Percentiles rank a stretch among this genome's conserved stretches.
These are phyloP conservation scores for Brenthis hecate DNA, from an alignment of 2,888 invertebrate genomes.

Conservation along the genomic window DNA sequence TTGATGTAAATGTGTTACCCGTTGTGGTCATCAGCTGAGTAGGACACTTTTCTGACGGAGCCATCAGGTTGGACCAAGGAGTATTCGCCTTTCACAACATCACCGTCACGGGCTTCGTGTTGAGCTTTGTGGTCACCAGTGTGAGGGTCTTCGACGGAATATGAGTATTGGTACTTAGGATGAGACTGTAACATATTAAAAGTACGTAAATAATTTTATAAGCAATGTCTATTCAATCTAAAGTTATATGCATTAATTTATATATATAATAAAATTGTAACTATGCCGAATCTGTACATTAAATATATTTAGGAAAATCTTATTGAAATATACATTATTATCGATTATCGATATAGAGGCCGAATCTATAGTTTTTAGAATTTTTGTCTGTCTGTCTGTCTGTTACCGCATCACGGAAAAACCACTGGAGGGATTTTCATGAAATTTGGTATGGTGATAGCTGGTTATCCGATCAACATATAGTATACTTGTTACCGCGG, in stretches of 20 bases:
- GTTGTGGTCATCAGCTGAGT: conserved; percentile 82
- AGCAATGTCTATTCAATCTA: not conserved
- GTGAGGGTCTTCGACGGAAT: conserved; percentile 83
- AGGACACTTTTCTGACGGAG: conserved; percentile 83
- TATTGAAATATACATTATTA: too few species aligned
- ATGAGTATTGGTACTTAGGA: conserved; percentile 84
- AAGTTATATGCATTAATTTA: not conserved
- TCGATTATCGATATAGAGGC: too few species aligned
- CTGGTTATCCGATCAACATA: too few species aligned
- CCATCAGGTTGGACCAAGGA: conserved; percentile 84
- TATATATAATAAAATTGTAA: too few species aligned
- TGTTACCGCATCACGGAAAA: too few species aligned
- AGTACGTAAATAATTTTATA: not conserved
- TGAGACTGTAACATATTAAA: conserved; percentile 66
- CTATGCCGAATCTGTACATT: too few species aligned
- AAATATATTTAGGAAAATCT: too few species aligned
- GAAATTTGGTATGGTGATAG: too few species aligned
- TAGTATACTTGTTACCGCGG: too few species aligned
- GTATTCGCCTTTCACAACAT: conserved; percentile 85
- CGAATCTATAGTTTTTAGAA: too few species aligned
- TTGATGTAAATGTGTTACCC: conserved; percentile 63
- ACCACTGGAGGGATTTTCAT: too few species aligned
- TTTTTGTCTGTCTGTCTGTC: too few species aligned
- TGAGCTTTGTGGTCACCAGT: conserved; percentile 85
- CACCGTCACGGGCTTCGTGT: conserved; percentile 82